Percentiles rank a stretch among this genome's conserved stretches.
phyloP scores from a whole-genome alignment of 1,140 invertebrate species.

The Drosophila kepulauana region DNA sequence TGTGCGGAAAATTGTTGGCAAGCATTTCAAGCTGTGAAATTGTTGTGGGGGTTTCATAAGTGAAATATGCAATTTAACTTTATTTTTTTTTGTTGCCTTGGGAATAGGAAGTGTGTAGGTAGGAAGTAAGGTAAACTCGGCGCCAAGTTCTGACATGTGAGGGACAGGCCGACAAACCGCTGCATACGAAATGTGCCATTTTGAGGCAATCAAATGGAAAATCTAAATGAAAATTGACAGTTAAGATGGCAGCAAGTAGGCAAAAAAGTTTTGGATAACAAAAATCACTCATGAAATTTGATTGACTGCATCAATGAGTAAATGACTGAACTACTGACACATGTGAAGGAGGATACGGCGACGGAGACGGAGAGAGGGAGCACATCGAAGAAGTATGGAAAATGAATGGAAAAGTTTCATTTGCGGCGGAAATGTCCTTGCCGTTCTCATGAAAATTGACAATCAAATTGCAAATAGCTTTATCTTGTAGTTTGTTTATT shows the following conservation, averaged over 20 bases:
- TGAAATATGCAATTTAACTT: constrained; percentile 67
- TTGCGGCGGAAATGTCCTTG: constrained; percentile 71
- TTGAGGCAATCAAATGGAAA: constrained; percentile 59
- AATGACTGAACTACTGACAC: constrained; percentile 70
- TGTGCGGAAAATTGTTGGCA: constrained; percentile 64
- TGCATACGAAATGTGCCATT: constrained; percentile 21
- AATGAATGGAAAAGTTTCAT: constrained; percentile 58
- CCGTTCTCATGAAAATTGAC: constrained; percentile 76
- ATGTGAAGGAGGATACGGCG: not conserved
- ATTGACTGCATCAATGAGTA: constrained; percentile 79
- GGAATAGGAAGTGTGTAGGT: not conserved
- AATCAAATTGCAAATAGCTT: constrained; percentile 83
- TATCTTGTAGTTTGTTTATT: constrained; percentile 83
- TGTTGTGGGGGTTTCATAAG: constrained; percentile 20
- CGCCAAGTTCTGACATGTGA: constrained; percentile 23
- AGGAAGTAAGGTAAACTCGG: constrained; percentile 11
- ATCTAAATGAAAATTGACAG: constrained; percentile 81
- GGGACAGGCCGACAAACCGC: constrained; percentile 1
- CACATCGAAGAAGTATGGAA: not conserved
- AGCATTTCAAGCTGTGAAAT: constrained; percentile 42
- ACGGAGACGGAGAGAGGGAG: not conserved
- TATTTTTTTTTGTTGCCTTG: not conserved
- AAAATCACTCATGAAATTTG: constrained; percentile 81
- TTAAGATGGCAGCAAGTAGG: constrained; percentile 46
- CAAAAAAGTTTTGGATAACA: constrained; percentile 65